Base-by-base conservation (phyloP, 2,888 invertebrate species). In the Agrenia bidenticulata region DNA sequence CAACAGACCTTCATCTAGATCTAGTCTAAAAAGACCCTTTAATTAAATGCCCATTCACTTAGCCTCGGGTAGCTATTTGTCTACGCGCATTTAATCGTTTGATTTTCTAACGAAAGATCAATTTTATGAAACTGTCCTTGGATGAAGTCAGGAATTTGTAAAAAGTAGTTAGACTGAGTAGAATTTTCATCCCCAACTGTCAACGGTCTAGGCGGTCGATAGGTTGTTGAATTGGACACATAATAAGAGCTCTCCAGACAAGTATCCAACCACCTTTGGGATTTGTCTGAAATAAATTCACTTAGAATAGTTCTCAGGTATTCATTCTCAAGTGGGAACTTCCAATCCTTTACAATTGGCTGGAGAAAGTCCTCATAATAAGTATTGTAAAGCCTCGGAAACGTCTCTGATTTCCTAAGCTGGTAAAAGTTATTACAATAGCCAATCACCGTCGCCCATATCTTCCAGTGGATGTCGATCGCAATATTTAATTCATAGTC, bases 391-490 rank as follows among this genome's bases (percentile, higher is more conserved):
- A 69, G 42, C 51, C 64, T 58, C 9, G 70, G 67, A 39, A 70
- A 70, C 0, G 63, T 63, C 24, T 67, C 67, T 2, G 63, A 41
- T 49, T 70, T 70, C 7, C 67, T 27, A n/a, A 39, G 23, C 9
- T 19, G 19, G 39, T 67, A 70, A 15, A 56, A 56, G 13, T 58
- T 57, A 32, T 70, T 67, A 39, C 70, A 70, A 26, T 60, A 70
- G 13, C 70, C 70, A 17, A 63, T 56, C 0, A 62, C 63, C 19
- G 70, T 70, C 0, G 66, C 55, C 49, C 61, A 67, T 39, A 70
- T 70, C 49, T 67, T 70, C 70, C 70, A 70, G 42, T 64, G 61
- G 15, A 64, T 24, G 39, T 70, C 70, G 23, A 70, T 67, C 13
- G 66, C 66, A 32, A 64, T 55, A 27, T 67, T 64, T 21, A 70